Evolutionary conservation across 1,140 invertebrate species (phyloP), one percentile per base, ranked within the genome.

Genomic region (Temnothorax curvispinosus): DNA sequence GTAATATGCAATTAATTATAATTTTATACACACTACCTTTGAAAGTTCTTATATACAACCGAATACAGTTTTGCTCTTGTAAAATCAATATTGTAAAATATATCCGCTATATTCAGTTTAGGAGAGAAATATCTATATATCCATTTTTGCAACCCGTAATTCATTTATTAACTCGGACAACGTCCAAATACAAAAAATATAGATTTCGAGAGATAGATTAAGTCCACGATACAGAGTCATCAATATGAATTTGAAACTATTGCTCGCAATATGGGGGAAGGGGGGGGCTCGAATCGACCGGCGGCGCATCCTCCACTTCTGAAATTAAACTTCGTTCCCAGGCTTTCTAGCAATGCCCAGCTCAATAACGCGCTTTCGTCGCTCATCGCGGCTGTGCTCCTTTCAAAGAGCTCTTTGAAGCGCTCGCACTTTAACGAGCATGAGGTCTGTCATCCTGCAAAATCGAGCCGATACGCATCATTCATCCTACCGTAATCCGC

Each of bases 401-500:
- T 78, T 72, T 81, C n/a, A 80, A 75, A 77, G 86, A 15, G 56
- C 65, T 80, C 86, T 90, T 90, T 72, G 89, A 90, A 65, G 38
- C 77, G 65, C 47, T 76, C 75, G 47, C 86, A 87, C 86, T 87
- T 87, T 87, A 84, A 85, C 75, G 62, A 76, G 76, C 52, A 62
- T 32, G 52, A 60, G 44, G 44, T 74, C 44, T 69, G 58, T 86
- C 60, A 54, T 56, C 35, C 21, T 80, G 56, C 81, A 90, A 86
- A 78, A 90, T 86, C 76, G n/a, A 58, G 64, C 71, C 89, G 86
- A 90, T 85, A 85, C 62, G 80, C 75, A 67, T 86, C 86, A 77
- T 86, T 90, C 86, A 77, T 86, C 52, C 64, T 38, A 64, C 35
- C 75, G 81, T 88, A 90, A 90, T 90, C 89, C 60, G 71, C 60